Evolutionary conservation across 2,888 invertebrate species (phyloP).

Genomic region (Ptilodon capucinus): DNA sequence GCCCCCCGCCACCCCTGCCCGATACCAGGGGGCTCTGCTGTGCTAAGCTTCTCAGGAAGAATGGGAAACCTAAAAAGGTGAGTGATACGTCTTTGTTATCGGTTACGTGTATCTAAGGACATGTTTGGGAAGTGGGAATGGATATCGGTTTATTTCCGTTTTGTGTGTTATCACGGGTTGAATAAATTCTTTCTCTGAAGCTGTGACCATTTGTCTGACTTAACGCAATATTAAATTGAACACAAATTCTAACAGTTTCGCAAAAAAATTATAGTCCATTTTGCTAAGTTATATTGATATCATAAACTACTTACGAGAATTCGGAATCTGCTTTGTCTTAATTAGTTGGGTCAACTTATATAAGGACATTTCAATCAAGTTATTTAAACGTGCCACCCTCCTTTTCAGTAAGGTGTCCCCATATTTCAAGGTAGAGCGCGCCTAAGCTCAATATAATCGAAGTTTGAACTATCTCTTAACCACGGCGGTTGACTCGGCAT

Average conservation of each 20-base stretch:
- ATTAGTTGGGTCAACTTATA: constrained; percentile 32
- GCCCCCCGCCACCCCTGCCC: constrained; percentile 76
- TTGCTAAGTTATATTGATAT: background rate
- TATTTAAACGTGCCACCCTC: constrained; percentile 46
- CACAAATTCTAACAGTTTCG: background rate
- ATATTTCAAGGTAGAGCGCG: constrained; percentile 72
- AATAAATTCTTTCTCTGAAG: too few relatives aligned
- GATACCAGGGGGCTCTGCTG: constrained; percentile 92
- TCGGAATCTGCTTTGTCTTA: constrained; percentile 22
- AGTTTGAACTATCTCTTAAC: constrained; percentile 62
- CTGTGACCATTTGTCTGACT: background rate
- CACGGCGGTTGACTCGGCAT: constrained; percentile 52
- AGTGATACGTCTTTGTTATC: constrained; percentile 32
- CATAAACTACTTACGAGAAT: constrained; percentile 7
- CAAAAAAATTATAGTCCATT: background rate
- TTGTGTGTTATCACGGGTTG: too few relatives aligned
- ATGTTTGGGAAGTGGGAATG: background rate
- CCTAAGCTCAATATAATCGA: constrained; percentile 57
- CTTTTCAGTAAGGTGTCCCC: constrained; percentile 40
- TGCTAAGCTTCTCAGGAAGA: constrained; percentile 90
- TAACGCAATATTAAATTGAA: too few relatives aligned
- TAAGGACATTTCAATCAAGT: constrained; percentile 43
- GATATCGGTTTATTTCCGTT: background rate
- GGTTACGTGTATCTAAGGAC: constrained; percentile 4
- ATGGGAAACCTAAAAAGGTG: constrained; percentile 92